These are phyloP conservation scores for Tenualosa ilisha DNA, from an alignment of 2,797 vertebrate species.

Conservation along the genomic window DNA sequence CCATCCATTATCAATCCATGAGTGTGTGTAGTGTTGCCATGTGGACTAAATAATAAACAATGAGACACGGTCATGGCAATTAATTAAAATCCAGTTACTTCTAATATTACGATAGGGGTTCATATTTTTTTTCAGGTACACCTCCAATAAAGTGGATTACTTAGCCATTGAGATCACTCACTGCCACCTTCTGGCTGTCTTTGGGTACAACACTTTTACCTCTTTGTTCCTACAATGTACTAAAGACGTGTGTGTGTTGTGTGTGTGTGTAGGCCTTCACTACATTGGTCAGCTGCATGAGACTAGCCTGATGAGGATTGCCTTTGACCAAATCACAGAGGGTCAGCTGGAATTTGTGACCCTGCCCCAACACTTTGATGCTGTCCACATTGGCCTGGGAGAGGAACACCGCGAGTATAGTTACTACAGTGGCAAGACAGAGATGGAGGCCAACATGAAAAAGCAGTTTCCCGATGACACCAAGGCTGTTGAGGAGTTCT, in stretches of 20 bases:
- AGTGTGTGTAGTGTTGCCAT: too few species aligned
- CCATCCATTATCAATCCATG: too few species aligned
- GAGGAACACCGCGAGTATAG: constrained; percentile 68
- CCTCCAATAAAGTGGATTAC: too few species aligned
- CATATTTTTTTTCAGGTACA: too few species aligned
- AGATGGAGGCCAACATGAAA: constrained; percentile 70
- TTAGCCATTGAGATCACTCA: background rate
- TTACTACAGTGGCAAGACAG: constrained; percentile 67
- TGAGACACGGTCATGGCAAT: too few species aligned
- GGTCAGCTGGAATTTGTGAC: constrained; percentile 79
- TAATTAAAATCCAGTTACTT: too few species aligned
- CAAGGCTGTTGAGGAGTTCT: constrained; percentile 75
- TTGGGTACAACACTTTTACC: background rate
- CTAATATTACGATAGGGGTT: too few species aligned
- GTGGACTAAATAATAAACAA: too few species aligned
- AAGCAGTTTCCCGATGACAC: constrained; percentile 76
- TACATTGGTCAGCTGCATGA: constrained; percentile 81
- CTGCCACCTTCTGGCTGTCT: background rate
- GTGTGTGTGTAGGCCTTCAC: constrained; percentile 71
- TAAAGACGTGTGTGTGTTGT: too few species aligned
- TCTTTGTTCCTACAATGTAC: background rate
- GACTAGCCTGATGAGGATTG: constrained; percentile 74
- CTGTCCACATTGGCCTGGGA: constrained; percentile 70
- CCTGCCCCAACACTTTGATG: constrained; percentile 79
- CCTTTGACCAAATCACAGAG: constrained; percentile 79